Conservation (phyloP, 2,888 invertebrate genomes). For the Salpingus planirostris region DNA sequence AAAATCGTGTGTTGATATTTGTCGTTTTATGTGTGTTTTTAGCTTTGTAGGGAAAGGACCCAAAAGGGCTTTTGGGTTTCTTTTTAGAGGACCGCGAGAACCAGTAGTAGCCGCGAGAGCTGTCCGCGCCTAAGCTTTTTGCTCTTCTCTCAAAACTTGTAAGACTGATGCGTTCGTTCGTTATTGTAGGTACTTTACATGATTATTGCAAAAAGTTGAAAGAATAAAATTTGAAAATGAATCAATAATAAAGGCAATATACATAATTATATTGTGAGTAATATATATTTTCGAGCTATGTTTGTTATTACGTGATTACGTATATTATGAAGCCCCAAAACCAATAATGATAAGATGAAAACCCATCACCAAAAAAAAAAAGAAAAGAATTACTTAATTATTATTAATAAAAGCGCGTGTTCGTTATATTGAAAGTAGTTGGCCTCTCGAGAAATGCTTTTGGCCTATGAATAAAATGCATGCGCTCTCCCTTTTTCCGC, state of each 20-base stretch:
- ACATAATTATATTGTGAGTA: slow-evolving; percentile 27
- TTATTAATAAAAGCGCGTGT: slow-evolving; percentile 13
- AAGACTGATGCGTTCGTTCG: slow-evolving; percentile 44
- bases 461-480: slow-evolving; percentile 29
- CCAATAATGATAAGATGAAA: too few relatives aligned
- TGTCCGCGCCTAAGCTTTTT: slow-evolving; percentile 28
- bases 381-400: too few relatives aligned
- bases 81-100: too few relatives aligned
- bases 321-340: slow-evolving; percentile 4
- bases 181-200: slow-evolving; percentile 28
- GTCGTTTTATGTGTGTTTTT: slow-evolving; percentile 1
- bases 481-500: slow-evolving; percentile 25
- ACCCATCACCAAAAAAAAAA: slow-evolving; percentile 12
- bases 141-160: slow-evolving; percentile 35
- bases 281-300: slow-evolving; percentile 42
- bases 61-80: too few relatives aligned
- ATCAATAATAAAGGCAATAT: slow-evolving; percentile 36
- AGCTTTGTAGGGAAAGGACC: too few relatives aligned
- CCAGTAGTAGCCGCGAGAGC: slow-evolving; percentile 19
- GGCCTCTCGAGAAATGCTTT: slow-evolving; percentile 24
- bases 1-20: neutral
- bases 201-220: slow-evolving; percentile 34
- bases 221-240: slow-evolving; percentile 1
- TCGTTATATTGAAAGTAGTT: slow-evolving; percentile 16
- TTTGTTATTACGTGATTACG: slow-evolving; percentile 31